phyloP scores from a whole-genome alignment of 2,888 invertebrate genomes.

The Tanypteryx hageni region DNA sequence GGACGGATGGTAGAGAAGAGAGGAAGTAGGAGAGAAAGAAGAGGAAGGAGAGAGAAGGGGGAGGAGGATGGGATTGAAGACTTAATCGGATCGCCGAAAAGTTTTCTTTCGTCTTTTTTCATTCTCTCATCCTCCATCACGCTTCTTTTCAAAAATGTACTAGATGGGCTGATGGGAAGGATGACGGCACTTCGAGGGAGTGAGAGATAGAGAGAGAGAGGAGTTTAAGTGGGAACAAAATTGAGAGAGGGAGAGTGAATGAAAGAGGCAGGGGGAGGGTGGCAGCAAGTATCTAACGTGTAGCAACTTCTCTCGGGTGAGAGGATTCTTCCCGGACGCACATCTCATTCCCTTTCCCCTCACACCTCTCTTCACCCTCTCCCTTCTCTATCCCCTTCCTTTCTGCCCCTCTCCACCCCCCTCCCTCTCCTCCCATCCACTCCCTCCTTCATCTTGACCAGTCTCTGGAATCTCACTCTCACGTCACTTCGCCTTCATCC shows the following conservation, averaged over 20 bases:
- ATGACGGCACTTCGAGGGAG: background rate
- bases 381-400: background rate
- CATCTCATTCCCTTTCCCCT: background rate
- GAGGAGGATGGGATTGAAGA: background rate
- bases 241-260: too few species aligned
- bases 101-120: background rate
- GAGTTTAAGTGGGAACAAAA: background rate
- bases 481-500: conserved; percentile 13
- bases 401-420: background rate
- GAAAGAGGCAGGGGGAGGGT: too few species aligned
- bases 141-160: background rate
- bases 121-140: background rate
- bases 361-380: background rate
- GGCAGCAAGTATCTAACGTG: background rate
- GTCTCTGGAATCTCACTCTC: conserved; percentile 20
- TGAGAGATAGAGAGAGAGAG: background rate
- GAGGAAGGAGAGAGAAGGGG: background rate
- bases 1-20: background rate
- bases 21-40: background rate
- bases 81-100: conserved; percentile 17
- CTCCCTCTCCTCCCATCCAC: background rate
- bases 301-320: background rate
- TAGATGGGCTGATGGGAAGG: background rate
- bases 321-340: background rate
- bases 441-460: conserved; percentile 8